Conservation (phyloP, 2,113 vertebrate genomes). For the Brienomyrus brachyistius region DNA sequence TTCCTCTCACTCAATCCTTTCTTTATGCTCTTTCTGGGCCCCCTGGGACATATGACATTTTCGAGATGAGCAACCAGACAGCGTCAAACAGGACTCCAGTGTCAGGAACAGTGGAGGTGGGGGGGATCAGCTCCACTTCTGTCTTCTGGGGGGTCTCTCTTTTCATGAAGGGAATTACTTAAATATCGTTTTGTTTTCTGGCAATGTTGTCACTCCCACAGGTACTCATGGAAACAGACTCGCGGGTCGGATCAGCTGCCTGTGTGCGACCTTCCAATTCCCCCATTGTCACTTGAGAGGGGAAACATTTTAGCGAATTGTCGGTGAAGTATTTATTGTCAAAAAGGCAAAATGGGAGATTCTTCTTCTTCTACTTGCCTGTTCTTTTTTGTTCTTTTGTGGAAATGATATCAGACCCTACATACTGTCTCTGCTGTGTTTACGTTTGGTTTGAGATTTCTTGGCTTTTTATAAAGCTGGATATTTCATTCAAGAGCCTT, state of each 20-base stretch:
- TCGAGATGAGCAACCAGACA: neutral
- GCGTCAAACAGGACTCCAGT: neutral
- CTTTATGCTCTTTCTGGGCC: neutral
- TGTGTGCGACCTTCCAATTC: neutral
- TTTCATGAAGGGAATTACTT: slow-evolving; percentile 20
- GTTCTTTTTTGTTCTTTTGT: neutral
- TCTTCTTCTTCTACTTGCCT: neutral
- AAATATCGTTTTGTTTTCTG: slow-evolving; percentile 21
- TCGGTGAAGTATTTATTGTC: no score
- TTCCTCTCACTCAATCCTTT: neutral
- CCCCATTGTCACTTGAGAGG: neutral
- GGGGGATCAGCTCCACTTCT: neutral
- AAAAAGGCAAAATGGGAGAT: neutral
- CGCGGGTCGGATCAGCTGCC: neutral
- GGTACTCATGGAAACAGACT: neutral
- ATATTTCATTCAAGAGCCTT: neutral
- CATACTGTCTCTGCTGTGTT: neutral
- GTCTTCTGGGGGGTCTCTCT: neutral
- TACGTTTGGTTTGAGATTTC: neutral
- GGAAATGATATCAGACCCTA: neutral
- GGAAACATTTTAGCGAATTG: neutral
- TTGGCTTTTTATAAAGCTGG: neutral
- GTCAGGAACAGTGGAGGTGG: neutral
- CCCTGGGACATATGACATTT: neutral
- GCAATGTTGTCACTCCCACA: neutral